These are phyloP conservation scores for Pangasius macronema DNA, from an alignment of 2,797 vertebrate species.

Conservation along the genomic window DNA sequence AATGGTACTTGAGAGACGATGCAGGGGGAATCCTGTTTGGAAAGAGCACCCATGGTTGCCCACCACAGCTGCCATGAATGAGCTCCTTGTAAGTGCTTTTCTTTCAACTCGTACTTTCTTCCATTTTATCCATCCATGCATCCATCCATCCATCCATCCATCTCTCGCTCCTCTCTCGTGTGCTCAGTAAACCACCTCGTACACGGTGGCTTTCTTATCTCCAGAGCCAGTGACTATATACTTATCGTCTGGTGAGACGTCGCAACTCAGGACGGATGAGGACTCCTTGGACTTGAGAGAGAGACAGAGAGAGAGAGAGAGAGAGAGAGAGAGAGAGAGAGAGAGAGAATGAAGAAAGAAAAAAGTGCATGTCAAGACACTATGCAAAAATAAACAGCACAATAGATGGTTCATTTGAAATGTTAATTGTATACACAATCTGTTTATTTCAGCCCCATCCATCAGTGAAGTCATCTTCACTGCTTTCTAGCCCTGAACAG, in stretches of 20 bases:
- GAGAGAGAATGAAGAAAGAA: neutral
- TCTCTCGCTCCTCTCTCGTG: neutral
- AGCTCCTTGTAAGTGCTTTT: conserved; percentile 22
- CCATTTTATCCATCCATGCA: conserved; percentile 20
- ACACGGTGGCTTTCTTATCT: conserved; percentile 84
- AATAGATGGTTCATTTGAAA: conserved; percentile 19
- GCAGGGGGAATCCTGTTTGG: conserved; percentile 48
- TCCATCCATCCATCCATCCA: neutral
- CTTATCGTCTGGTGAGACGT: conserved; percentile 83
- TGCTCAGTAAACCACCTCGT: conserved; percentile 81
- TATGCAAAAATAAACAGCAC: conserved; percentile 6
- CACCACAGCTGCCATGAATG: conserved; percentile 20
- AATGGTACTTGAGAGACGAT: conserved; percentile 18
- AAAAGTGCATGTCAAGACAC: conserved; percentile 11
- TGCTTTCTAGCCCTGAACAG: neutral
- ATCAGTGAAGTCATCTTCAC: neutral
- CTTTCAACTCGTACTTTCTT: conserved; percentile 38
- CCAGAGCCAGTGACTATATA: conserved; percentile 84
- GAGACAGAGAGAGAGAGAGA: neutral
- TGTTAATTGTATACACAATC: conserved; percentile 1
- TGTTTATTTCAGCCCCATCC: neutral
- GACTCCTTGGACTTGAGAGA: conserved; percentile 78
- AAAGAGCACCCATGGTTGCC: conserved; percentile 45
- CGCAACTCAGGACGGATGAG: conserved; percentile 82
- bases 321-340: neutral